Evolutionary conservation across 2,888 invertebrate genomes (phyloP), one percentile per base, ranked within the genome.

Genomic region (Mayetiola destructor): DNA sequence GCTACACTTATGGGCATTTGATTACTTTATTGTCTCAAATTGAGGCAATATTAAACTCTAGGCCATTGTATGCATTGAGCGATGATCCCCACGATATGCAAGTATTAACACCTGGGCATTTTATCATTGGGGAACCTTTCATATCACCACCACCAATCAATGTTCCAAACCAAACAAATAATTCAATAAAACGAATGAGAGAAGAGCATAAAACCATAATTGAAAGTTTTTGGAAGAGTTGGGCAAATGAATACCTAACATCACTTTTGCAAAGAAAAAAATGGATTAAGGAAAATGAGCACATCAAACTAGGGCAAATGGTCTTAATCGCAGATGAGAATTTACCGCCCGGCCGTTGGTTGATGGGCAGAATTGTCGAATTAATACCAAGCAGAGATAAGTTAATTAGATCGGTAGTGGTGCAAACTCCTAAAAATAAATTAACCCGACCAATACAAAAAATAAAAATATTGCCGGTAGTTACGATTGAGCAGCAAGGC

Each of bases 141-240:
- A 9, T 36, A 3, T 6, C 16, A 8, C 37, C 54, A 1, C 27
- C 36, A 23, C 29, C 39, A 5, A 40, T 40, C 18, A 3, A 3
- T 5, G 20, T 20, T 3, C 39, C 20, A 16, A 20, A 18, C 6
- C 16, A 40, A 3, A 40, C 40, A 16, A 40, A 48, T 9, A 21
- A 55, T 21, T 23, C 40, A 12, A 12, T 30, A 8, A 60, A 57
- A 27, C 23, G 54, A 30, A 30, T 57, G 29, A 59, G 57, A 55
- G 23, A 39, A 20, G 40, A 60, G 53, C 53, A 42, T 12, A 55
- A 36, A 8, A 12, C 3, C 4, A 53, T 53, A 52, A 35, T 57
- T 1, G 27, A 36, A 12, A 2, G n/a, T 1, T 8, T 42, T 2
- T 36, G 40, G 30, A 18, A 48, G 21, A 1, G 42, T 12, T 58